Conservation (phyloP, 2,797 vertebrate genomes). For the Ispidina picta region DNA sequence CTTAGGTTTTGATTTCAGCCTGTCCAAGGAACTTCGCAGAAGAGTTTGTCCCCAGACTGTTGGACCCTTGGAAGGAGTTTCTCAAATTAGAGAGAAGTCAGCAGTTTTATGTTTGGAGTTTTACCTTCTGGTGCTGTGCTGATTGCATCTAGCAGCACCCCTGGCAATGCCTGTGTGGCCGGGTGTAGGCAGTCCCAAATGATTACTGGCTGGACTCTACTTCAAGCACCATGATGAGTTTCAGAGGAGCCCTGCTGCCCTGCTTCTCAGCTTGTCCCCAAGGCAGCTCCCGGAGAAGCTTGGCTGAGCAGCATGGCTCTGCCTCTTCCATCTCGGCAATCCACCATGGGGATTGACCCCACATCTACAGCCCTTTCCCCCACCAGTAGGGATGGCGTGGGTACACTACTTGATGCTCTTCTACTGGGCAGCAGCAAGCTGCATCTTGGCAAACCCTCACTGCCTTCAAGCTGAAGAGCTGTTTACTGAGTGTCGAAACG, state of each 20-base stretch:
- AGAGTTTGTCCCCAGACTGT: background rate
- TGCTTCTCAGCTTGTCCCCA: background rate
- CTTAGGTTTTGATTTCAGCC: background rate
- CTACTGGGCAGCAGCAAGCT: background rate
- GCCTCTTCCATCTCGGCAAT: background rate
- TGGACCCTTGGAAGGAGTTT: background rate
- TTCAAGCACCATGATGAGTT: fast-evolving
- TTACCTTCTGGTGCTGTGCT: background rate
- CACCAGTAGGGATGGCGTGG: fast-evolving
- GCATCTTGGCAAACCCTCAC: background rate
- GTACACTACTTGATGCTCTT: fast-evolving
- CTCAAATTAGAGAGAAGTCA: background rate
- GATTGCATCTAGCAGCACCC: background rate
- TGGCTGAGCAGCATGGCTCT: background rate
- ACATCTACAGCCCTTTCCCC: background rate
- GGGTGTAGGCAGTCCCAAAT: background rate
- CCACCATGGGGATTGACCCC: background rate
- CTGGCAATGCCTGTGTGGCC: fast-evolving
- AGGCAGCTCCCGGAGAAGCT: background rate
- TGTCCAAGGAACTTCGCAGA: background rate
- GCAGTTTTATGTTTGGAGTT: background rate
- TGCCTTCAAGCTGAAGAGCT: background rate
- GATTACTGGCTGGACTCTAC: fast-evolving
- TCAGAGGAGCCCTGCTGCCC: background rate
- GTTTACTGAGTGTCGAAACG: background rate